These are phyloP conservation scores for Peromyscus polionotus DNA, from an alignment of 2,113 vertebrate genomes.

Conservation along the genomic window DNA sequence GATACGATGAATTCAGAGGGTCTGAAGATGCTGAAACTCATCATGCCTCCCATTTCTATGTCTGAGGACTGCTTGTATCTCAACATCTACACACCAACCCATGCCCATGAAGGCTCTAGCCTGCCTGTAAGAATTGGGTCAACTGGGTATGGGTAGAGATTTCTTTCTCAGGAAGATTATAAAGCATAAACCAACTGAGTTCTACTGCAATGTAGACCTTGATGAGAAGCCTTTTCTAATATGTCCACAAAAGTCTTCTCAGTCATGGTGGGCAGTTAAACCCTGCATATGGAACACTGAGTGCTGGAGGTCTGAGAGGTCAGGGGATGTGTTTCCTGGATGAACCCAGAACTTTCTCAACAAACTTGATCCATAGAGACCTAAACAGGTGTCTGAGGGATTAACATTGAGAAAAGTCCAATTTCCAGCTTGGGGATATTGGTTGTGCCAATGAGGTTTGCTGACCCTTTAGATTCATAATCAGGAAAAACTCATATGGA, in stretches of 20 bases:
- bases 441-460: background rate
- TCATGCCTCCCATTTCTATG: background rate
- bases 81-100: constrained; percentile 78
- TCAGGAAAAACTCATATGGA: background rate
- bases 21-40: background rate
- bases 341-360: no score
- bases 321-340: background rate
- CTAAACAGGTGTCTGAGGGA: background rate
- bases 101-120: constrained; percentile 56
- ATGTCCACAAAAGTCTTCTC: background rate
- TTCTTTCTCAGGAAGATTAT: background rate
- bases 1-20: rapidly evolving
- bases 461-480: background rate
- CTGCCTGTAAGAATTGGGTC: constrained; percentile 79
- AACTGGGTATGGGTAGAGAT: background rate
- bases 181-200: background rate
- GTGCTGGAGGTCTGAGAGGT: background rate
- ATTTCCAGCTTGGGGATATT: background rate
- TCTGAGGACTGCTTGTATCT: constrained; percentile 87
- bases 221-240: background rate
- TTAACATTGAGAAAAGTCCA: background rate
- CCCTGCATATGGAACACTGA: background rate
- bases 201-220: background rate
- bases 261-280: background rate
- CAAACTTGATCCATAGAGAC: background rate